These are phyloP conservation scores for Scytalopus superciliaris DNA, from an alignment of 2,113 vertebrate species.

Conservation along the genomic window DNA sequence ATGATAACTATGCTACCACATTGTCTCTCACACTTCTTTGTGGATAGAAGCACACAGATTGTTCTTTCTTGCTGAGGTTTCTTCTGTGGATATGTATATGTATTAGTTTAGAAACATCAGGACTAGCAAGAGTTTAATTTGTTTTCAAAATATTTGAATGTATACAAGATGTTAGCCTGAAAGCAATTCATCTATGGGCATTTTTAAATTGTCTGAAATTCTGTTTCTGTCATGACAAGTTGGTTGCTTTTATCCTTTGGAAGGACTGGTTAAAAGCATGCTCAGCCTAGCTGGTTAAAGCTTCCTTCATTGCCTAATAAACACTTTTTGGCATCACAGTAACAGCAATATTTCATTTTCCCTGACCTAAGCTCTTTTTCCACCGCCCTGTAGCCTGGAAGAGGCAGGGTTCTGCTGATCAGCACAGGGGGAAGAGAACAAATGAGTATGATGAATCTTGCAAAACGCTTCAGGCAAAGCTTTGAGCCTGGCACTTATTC, in stretches of 20 bases:
- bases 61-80: background rate
- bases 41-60: background rate
- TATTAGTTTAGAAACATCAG: background rate
- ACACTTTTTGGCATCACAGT: background rate
- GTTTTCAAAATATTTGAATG: background rate
- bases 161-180: background rate
- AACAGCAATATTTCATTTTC: background rate
- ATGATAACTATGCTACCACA: background rate
- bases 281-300: background rate
- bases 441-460: background rate
- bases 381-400: background rate
- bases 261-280: background rate
- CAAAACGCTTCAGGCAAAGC: slow-evolving; percentile 13
- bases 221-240: background rate
- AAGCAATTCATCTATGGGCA: background rate
- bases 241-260: slow-evolving; percentile 2
- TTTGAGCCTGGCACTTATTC: background rate
- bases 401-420: background rate
- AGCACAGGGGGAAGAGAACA: background rate
- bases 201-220: background rate
- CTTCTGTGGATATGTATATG: background rate
- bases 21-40: background rate
- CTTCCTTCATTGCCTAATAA: background rate
- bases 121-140: background rate
- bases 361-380: background rate